These are phyloP conservation scores for Dryobates pubescens DNA, from an alignment of 2,797 vertebrate genomes.

Conservation along the genomic window DNA sequence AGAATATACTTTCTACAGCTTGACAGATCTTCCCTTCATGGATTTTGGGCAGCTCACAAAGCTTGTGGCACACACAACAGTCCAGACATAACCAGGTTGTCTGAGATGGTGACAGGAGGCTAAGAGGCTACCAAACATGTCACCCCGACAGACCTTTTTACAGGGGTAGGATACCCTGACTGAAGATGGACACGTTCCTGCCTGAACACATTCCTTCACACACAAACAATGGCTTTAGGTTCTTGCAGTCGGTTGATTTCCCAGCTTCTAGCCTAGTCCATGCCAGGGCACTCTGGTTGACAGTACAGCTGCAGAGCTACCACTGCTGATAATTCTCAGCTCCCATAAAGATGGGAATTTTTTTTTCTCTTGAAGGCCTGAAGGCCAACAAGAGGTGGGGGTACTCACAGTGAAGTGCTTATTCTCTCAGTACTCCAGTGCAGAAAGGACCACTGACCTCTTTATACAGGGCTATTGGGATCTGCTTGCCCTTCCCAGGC, in stretches of 20 bases:
- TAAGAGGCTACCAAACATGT: not conserved
- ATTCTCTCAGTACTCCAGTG: not conserved
- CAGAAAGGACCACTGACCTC: not conserved
- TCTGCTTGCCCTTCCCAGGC: not conserved
- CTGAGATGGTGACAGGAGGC: not conserved
- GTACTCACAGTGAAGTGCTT: not conserved
- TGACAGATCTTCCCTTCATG: not conserved
- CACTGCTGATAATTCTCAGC: not conserved
- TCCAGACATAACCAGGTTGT: not conserved
- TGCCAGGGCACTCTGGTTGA: accelerated
- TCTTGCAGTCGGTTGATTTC: not conserved
- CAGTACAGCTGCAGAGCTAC: not conserved
- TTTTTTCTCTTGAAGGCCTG: not conserved
- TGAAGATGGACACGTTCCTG: not conserved
- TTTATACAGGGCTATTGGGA: not conserved
- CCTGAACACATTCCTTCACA: not conserved
- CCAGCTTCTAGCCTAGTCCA: not conserved
- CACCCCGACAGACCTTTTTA: not conserved
- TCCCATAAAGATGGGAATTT: not conserved
- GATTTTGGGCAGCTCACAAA: not conserved
- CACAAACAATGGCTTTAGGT: not conserved
- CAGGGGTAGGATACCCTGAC: not conserved
- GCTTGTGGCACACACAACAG: not conserved
- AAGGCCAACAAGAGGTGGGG: not conserved
- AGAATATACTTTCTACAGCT: not conserved